A percentile compares a stretch with the other conserved stretches of the same genome.
These are phyloP conservation scores for Pampus argenteus DNA, from an alignment of 2,797 vertebrate species.

Conservation along the genomic window DNA sequence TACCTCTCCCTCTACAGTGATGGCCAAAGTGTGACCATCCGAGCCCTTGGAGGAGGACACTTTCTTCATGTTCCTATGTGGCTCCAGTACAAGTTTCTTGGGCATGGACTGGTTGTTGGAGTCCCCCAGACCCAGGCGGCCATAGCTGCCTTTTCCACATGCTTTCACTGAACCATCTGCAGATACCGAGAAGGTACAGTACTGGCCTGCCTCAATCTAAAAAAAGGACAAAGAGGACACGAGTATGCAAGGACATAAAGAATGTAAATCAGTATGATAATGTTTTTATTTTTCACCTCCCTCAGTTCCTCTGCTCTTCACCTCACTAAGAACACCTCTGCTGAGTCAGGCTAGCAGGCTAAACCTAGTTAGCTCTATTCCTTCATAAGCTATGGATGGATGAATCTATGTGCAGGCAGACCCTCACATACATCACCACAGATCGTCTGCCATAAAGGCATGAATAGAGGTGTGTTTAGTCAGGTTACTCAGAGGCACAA, in stretches of 20 bases:
- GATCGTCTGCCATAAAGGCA: too few relatives aligned
- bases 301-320: too few relatives aligned
- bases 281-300: too few relatives aligned
- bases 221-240: constrained; percentile 16
- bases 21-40: constrained; percentile 88
- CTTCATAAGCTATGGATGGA: too few relatives aligned
- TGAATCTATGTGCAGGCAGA: too few relatives aligned
- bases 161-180: constrained; percentile 87
- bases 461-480: too few relatives aligned
- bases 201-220: constrained; percentile 89
- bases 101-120: constrained; percentile 90
- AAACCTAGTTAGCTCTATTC: too few relatives aligned
- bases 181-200: constrained; percentile 89
- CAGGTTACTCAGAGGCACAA: too few relatives aligned
- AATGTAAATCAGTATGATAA: background rate
- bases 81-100: constrained; percentile 88
- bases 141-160: constrained; percentile 90
- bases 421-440: too few relatives aligned
- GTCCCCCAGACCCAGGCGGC: constrained; percentile 87
- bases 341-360: too few relatives aligned
- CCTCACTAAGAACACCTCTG: too few relatives aligned
- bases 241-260: background rate
- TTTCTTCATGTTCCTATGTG: constrained; percentile 87
- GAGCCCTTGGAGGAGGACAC: constrained; percentile 90
- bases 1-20: constrained; percentile 87